Base-by-base conservation (phyloP, 2,797 vertebrate species). In the Arnoldichthys spilopterus region DNA sequence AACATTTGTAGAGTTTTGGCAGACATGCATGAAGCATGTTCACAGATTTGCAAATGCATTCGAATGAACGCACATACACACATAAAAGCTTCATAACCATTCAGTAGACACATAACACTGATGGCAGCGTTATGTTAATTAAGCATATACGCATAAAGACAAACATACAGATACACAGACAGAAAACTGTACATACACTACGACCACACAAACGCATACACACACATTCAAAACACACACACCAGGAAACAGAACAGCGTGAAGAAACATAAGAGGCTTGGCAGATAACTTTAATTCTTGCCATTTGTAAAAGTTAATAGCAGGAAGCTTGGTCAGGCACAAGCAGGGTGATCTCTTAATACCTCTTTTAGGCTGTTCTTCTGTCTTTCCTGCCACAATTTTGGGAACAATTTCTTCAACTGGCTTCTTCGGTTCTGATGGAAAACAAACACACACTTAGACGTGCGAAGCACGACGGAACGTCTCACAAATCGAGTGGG, bases 341-440 rank as follows among this genome's bases (percentile, higher is more conserved):
- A 59, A 86, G 79, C 72, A 26, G n/a, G 71, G 58, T 53, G 71
- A 51, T 75, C 69, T 63, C 45, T 45, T 34, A 71, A 56, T 93
- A 94, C 93, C 92, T 93, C 83, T 62, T 20, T 24, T 54, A 40
- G 88, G 87, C 24, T 74, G 24, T 53, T 77, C 74, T 78, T 88
- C 86, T 82, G 82, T 90, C 18, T 54, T 78, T 80, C 66, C 67
- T 18, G 88, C 67, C 16, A 81, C 67, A 61, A 75, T 87, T 85
- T 76, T 86, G 68, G 82, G 82, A 53, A 92, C 73, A 1, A 78
- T 78, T 30, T 94, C 93, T 45, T 91, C 92, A 26, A 91, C 79
- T 0, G 87, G 82, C 49, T 78, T 84, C 86, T 80, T 90, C 47
- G 81, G 81, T 82, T 79, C 93, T 94, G 87, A 76, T 80, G 85